Evolutionary conservation across 2,888 invertebrate species (phyloP).

Genomic region (Tolmerus cingulatus): DNA sequence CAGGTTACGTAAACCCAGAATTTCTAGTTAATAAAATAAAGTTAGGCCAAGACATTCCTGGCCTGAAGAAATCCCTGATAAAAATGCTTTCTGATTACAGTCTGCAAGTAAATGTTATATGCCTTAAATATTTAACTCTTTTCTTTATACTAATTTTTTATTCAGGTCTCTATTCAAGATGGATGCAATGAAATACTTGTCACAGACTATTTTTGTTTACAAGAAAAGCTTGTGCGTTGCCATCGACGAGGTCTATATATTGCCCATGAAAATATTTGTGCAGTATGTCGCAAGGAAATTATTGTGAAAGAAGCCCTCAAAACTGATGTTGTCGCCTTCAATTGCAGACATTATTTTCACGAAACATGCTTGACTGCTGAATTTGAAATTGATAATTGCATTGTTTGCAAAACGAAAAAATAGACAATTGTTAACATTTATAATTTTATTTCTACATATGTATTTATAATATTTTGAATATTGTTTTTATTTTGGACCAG

Average conservation of each 20-base stretch:
- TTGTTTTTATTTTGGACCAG: background rate
- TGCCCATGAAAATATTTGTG: slow-evolving; percentile 77
- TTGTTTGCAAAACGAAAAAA: slow-evolving; percentile 50
- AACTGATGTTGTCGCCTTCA: slow-evolving; percentile 80
- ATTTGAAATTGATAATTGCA: slow-evolving; percentile 49
- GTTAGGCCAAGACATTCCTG: slow-evolving; percentile 84
- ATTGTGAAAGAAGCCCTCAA: slow-evolving; percentile 76
- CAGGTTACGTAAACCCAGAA: slow-evolving; percentile 86
- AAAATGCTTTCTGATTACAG: slow-evolving; percentile 97
- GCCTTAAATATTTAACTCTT: background rate
- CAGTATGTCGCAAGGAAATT: slow-evolving; percentile 79
- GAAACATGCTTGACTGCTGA: slow-evolving; percentile 77
- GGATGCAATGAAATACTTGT: slow-evolving; percentile 91
- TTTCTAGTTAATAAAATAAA: slow-evolving; percentile 86
- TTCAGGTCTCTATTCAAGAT: slow-evolving; percentile 83
- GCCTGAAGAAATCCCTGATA: slow-evolving; percentile 86
- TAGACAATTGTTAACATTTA: background rate
- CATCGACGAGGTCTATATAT: slow-evolving; percentile 82
- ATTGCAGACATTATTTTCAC: slow-evolving; percentile 90
- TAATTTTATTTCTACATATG: background rate
- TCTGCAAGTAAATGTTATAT: slow-evolving; percentile 71
- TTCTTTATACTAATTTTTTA: slow-evolving; percentile 46
- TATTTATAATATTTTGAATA: background rate
- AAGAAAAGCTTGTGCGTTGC: slow-evolving; percentile 78
- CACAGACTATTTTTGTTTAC: slow-evolving; percentile 86